Conservation (phyloP, 2,888 invertebrate species). For the Dynastes maya region DNA sequence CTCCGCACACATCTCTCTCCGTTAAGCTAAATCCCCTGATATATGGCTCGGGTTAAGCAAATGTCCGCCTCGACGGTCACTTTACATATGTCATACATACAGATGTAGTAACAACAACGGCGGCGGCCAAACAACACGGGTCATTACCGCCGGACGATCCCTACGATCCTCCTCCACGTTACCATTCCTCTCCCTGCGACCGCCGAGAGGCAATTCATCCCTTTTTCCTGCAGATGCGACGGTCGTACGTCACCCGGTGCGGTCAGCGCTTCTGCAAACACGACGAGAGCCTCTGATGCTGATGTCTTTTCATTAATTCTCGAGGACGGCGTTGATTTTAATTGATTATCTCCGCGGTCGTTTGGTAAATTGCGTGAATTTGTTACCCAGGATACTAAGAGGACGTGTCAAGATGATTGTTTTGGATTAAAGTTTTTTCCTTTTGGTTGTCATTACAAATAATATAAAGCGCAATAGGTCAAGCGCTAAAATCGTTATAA, state of each 20-base stretch:
- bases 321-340: constrained; percentile 45
- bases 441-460: neutral
- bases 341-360: constrained; percentile 51
- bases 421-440: constrained; percentile 28
- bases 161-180: constrained; percentile 24
- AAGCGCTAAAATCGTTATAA: neutral
- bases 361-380: constrained; percentile 48
- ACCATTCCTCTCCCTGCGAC: neutral
- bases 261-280: constrained; percentile 49
- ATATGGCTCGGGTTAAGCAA: constrained; percentile 69
- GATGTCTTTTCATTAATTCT: constrained; percentile 51
- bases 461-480: neutral
- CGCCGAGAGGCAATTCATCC: constrained; percentile 35
- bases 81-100: constrained; percentile 69
- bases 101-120: constrained; percentile 58
- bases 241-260: constrained; percentile 40
- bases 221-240: constrained; percentile 44
- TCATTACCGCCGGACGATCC: constrained; percentile 58
- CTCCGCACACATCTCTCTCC: constrained; percentile 52
- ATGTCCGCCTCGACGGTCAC: constrained; percentile 67
- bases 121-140: constrained; percentile 62
- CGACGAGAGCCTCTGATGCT: constrained; percentile 24
- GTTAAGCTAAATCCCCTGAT: constrained; percentile 68
- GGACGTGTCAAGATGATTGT: constrained; percentile 38
- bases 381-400: constrained; percentile 40